Conservation (phyloP, 1,140 invertebrate genomes). For the Drosophila albomicans region DNA sequence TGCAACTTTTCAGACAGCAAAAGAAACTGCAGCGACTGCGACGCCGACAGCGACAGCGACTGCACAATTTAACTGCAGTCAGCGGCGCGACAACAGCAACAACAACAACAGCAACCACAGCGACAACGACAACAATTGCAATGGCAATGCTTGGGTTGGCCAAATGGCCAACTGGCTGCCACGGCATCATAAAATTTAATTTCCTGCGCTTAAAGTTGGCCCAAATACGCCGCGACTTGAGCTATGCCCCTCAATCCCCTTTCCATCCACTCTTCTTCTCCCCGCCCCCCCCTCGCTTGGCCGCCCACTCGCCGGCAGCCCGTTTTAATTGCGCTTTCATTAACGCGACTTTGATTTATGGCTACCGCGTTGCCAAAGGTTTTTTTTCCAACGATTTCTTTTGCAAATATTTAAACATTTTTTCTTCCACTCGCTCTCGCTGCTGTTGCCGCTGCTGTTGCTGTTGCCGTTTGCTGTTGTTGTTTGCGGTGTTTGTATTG, state of each 20-base stretch:
- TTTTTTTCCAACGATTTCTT: slow-evolving; percentile 76
- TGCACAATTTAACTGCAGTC: slow-evolving; percentile 72
- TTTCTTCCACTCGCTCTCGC: slow-evolving; percentile 9
- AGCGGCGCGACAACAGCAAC: slow-evolving; percentile 36
- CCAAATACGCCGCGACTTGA: slow-evolving; percentile 66
- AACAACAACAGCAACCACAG: slow-evolving; percentile 24
- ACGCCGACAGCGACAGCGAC: slow-evolving; percentile 39
- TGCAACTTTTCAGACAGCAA: slow-evolving; percentile 80
- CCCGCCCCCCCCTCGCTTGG: not conserved
- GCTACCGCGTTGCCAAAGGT: slow-evolving; percentile 81
- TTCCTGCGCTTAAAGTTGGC: slow-evolving; percentile 81
- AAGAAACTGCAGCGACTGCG: slow-evolving; percentile 67
- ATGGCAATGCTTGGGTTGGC: slow-evolving; percentile 45
- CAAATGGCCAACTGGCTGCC: slow-evolving; percentile 76
- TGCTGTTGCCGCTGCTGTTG: not conserved
- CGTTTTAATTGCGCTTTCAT: slow-evolving; percentile 83
- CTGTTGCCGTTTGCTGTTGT: not conserved
- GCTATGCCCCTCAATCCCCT: slow-evolving; percentile 1
- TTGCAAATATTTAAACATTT: slow-evolving; percentile 81
- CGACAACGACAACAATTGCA: slow-evolving; percentile 26
- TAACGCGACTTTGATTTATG: slow-evolving; percentile 83
- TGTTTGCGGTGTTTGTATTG: slow-evolving; percentile 68
- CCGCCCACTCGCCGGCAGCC: slow-evolving; percentile 52
- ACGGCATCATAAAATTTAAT: slow-evolving; percentile 82
- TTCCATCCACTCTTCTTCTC: not conserved